Conservation (phyloP, 2,888 invertebrate species). For the Baronia brevicornis region DNA sequence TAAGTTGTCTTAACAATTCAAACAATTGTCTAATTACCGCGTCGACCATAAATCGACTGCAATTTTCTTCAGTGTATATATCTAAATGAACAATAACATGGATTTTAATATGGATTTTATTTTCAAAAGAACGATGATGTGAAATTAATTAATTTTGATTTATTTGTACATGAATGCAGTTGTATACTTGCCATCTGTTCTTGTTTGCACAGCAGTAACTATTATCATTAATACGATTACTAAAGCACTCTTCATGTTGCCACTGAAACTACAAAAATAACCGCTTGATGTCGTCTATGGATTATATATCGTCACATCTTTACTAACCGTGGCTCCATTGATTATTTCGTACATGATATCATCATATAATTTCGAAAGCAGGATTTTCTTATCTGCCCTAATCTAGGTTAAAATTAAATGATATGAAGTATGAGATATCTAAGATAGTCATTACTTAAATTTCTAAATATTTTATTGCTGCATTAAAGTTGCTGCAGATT, state of each 20-base stretch:
- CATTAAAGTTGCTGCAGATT: too few species aligned
- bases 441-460: not conserved
- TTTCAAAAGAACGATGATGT: too few species aligned
- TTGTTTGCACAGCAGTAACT: too few species aligned
- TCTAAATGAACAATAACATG: too few species aligned
- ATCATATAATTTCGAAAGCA: constrained; percentile 24
- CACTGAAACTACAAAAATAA: constrained; percentile 8
- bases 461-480: constrained; percentile 2
- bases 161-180: too few species aligned
- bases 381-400: constrained; percentile 20
- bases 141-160: too few species aligned
- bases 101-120: too few species aligned
- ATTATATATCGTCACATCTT: constrained; percentile 17
- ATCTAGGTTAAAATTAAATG: constrained; percentile 7
- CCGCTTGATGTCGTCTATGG: constrained; percentile 6
- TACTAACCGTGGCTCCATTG: constrained; percentile 22
- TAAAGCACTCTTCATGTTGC: constrained; percentile 5
- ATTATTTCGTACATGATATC: constrained; percentile 22
- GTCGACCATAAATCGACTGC: constrained; percentile 11
- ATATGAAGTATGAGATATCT: not conserved
- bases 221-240: constrained; percentile 2
- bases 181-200: constrained; percentile 6
- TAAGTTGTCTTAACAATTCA: constrained; percentile 25
- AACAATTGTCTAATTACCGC: constrained; percentile 28
- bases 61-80: too few species aligned